These are phyloP conservation scores for Itoplectis maculator DNA, from an alignment of 2,888 invertebrate genomes.

Conservation along the genomic window DNA sequence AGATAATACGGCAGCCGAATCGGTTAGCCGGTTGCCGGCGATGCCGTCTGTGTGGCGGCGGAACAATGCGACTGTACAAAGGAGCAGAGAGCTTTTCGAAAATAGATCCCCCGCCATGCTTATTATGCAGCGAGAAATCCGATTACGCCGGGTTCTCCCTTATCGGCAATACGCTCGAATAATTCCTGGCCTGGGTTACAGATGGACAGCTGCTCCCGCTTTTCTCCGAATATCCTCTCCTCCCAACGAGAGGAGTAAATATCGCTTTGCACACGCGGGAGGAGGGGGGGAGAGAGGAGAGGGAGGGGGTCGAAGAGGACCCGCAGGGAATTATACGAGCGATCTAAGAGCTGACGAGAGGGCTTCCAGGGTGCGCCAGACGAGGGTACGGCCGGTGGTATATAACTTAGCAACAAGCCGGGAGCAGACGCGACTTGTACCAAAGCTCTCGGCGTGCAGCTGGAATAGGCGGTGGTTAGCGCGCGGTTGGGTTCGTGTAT, in stretches of 20 bases:
- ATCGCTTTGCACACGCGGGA: neutral
- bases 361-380: slow-evolving; percentile 12
- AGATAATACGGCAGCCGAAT: neutral
- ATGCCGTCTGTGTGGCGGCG: neutral
- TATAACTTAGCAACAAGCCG: slow-evolving; percentile 52
- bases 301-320: slow-evolving; percentile 21
- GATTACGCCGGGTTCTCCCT: neutral
- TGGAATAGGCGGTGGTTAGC: slow-evolving; percentile 41
- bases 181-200: slow-evolving; percentile 5
- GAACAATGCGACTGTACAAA: slow-evolving; percentile 7
- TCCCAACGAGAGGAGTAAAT: neutral
- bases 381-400: slow-evolving; percentile 28
- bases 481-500: slow-evolving; percentile 37
- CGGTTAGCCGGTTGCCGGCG: too few relatives aligned
- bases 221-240: too few relatives aligned
- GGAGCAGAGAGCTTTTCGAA: slow-evolving; percentile 13
- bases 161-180: slow-evolving; percentile 11
- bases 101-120: neutral
- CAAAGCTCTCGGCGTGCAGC: slow-evolving; percentile 24
- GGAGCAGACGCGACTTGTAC: slow-evolving; percentile 23
- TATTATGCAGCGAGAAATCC: neutral
- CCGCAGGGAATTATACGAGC: slow-evolving; percentile 24
- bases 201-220: neutral
- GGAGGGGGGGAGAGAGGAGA: slow-evolving; percentile 22
- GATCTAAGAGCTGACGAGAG: slow-evolving; percentile 37